Evolutionary conservation across 2,797 vertebrate species (phyloP).

Genomic region (Amblyraja radiata): DNA sequence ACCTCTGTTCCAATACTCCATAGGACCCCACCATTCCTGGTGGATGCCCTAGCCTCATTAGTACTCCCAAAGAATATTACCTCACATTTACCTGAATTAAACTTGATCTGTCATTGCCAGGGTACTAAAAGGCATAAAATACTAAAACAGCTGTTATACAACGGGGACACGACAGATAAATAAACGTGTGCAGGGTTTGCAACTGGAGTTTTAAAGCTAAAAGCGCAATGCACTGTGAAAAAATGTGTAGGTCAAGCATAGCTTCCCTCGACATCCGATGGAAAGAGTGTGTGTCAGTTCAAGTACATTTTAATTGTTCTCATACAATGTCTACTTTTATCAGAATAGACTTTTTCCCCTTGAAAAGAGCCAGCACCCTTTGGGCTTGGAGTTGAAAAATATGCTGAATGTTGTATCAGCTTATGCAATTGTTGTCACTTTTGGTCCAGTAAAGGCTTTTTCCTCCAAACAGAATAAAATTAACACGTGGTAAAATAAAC

Average conservation of each 20-base stretch:
- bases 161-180: not conserved
- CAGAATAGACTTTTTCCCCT: not conserved
- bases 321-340: constrained; percentile 28
- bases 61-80: no score
- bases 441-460: not conserved
- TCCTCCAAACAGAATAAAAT: not conserved
- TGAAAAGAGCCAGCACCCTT: constrained; percentile 24
- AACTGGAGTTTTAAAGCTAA: no score
- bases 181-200: not conserved
- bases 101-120: no score
- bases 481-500: not conserved
- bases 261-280: not conserved
- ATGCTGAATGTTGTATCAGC: constrained; percentile 1
- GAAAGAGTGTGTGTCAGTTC: not conserved
- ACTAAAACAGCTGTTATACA: not conserved
- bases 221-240: not conserved
- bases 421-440: constrained; percentile 13
- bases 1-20: no score
- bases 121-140: no score
- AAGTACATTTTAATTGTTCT: not conserved
- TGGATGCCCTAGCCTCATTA: no score
- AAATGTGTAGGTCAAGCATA: not conserved
- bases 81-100: no score
- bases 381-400: constrained; percentile 24
- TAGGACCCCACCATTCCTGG: no score